phyloP scores from a whole-genome alignment of 2,888 invertebrate species.

The Drosophila prolongata region DNA sequence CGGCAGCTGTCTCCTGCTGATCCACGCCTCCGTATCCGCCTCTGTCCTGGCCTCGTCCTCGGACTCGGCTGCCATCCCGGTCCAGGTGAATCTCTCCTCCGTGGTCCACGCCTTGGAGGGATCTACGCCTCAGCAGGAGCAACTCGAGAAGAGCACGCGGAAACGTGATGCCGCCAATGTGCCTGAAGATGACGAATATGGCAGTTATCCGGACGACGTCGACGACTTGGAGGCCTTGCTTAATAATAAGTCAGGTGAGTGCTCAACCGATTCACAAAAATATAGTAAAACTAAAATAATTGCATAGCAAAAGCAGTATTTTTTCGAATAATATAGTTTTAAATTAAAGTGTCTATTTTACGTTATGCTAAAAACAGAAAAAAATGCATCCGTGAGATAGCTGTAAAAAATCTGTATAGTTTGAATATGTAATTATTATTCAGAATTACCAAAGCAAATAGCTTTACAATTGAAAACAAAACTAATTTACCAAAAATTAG shows the following conservation, averaged over 20 bases:
- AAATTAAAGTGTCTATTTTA: too few relatives aligned
- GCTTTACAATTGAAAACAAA: too few relatives aligned
- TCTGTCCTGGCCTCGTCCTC: conserved; percentile 43
- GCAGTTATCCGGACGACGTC: conserved; percentile 83
- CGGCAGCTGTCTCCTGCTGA: conserved; percentile 78
- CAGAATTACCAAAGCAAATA: too few relatives aligned
- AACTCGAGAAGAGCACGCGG: conserved; percentile 30
- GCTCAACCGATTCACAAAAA: too few relatives aligned
- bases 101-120: conserved; percentile 27
- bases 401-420: too few relatives aligned
- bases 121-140: not conserved
- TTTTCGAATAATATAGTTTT: too few relatives aligned
- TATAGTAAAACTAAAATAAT: too few relatives aligned
- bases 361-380: too few relatives aligned
- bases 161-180: conserved; percentile 83
- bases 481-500: too few relatives aligned
- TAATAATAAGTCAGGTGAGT: conserved; percentile 83
- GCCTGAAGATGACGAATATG: conserved; percentile 83
- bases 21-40: conserved; percentile 67
- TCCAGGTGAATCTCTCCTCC: conserved; percentile 46
- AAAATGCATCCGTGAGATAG: too few relatives aligned
- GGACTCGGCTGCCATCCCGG: conserved; percentile 8
- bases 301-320: too few relatives aligned
- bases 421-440: too few relatives aligned
- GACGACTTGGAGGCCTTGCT: conserved; percentile 83